Base-by-base conservation (phyloP, 2,113 vertebrate genomes). In the Lampris incognitus region DNA sequence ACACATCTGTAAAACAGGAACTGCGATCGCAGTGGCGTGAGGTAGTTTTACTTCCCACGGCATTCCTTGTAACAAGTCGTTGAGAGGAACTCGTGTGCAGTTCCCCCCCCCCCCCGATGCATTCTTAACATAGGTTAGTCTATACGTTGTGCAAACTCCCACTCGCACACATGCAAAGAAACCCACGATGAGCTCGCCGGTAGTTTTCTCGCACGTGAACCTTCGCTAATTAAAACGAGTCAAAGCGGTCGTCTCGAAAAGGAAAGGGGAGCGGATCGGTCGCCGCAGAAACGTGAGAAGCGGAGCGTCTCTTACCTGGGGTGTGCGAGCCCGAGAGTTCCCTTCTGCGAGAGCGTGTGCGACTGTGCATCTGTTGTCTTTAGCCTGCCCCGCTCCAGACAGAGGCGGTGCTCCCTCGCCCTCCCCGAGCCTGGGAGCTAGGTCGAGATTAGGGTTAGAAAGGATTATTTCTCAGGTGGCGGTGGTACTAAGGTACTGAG, bases 381-480 rank as follows among this genome's bases (percentile, higher is more conserved):
- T 71, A 44, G 54, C 5, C 7, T 24, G 62, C 41, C 8, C 55
- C 24, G 6, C 44, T 60, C 84, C 68, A 74, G 13, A 5, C 58
- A 38, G 66, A 65, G 76, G 79, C 70, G 66, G 11, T 38, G 62
- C 46, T 64, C 64, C 58, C 44, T 37, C 46, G 48, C 4, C 3
- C 67, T 42, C 52, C 40, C 63, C 44, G n/a, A 60, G 60, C 78
- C 81, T 69, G 77, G 60, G 54, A 2, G 54, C 58, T 73, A 51
- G 64, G 3, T 64, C 9, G 10, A 76, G 78, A 86, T 83, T 76
- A 82, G 66, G 49, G 39, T 56, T 61, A 37, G 57, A 24, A 69
- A 48, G 48, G 48, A 57, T 78, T 65, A 87, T 41, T 81, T 69
- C 76, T 82, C 54, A 66, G 50, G 67, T 57, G 1, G 59, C 42